Evolutionary conservation across 1,140 invertebrate species (phyloP), one percentile per base, ranked within the genome.

Genomic region (Drosophila bipectinata): DNA sequence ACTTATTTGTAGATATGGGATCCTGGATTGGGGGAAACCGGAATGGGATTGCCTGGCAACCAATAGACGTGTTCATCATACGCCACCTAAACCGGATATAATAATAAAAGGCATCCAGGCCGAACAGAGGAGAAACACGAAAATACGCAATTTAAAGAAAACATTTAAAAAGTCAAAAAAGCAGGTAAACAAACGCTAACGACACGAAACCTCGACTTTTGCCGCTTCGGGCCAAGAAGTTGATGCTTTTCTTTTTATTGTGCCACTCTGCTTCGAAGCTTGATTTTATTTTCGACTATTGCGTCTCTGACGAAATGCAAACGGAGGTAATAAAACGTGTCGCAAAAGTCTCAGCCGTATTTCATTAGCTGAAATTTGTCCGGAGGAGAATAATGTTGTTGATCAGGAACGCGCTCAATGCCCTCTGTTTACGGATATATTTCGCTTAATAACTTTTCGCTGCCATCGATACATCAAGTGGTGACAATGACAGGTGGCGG

Each of bases 71-170:
- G 69, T 78, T 87, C 77, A 81, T 85, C 78, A 85, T 87, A 75
- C 69, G 77, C 77, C 68, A 85, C 82, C 69, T 85, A 78, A 87
- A 64, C 81, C 82, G 81, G 82, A 85, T 81, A 75, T 71, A 81
- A 87, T 85, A 85, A 81, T 87, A 85, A 79, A 72, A 75, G 51
- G 39, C 63, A 69, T 10, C 72, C 49, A 63, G 37, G 60, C 69
- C 51, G 44, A 47, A 47, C 44, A 47, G 44, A 58, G 55, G 59
- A 55, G 49, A 57, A 57, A 58, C 39, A 51, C 41, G 21, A 61
- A 72, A 48, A 62, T 51, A 51, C 48, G 24, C 28, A 21, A 32
- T 51, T 57, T 67, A 64, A 49, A 75, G 37, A 79, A 78, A 77
- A 79, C 80, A 79, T 84, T 83, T 76, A 79, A 76, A 73, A 79